A percentile compares a stretch with the other conserved stretches of the same genome.
phyloP scores from a whole-genome alignment of 2,888 invertebrate species.

The Spatulosminthurus flaviceps region DNA sequence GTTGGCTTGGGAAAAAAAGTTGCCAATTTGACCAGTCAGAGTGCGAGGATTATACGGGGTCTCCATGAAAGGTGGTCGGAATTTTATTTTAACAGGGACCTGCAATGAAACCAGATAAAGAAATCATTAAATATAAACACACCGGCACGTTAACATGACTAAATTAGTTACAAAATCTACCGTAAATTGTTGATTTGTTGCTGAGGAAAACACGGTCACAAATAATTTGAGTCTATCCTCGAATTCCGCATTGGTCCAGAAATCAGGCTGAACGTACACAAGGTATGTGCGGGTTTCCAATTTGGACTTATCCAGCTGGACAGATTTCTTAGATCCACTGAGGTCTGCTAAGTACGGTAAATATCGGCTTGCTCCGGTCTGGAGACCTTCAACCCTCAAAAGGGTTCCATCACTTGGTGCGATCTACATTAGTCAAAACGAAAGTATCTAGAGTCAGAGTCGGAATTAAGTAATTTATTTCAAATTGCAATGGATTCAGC shows the following conservation, averaged over 20 bases:
- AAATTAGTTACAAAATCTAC: too few relatives aligned
- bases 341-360: conserved; percentile 23
- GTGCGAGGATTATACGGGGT: conserved; percentile 30
- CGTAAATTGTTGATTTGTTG: conserved; percentile 53
- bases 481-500: too few relatives aligned
- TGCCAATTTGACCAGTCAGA: conserved; percentile 19
- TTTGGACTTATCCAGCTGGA: not conserved
- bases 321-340: not conserved
- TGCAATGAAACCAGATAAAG: not conserved
- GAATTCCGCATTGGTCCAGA: conserved; percentile 40
- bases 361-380: not conserved
- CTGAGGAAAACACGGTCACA: conserved; percentile 52
- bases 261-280: conserved; percentile 38
- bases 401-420: conserved; percentile 37
- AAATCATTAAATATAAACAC: not conserved
- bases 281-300: conserved; percentile 39
- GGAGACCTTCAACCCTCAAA: conserved; percentile 20
- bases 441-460: too few relatives aligned
- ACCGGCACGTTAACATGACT: too few relatives aligned
- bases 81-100: conserved; percentile 43
- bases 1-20: conserved; percentile 24
- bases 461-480: too few relatives aligned
- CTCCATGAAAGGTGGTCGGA: conserved; percentile 21
- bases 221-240: conserved; percentile 42
- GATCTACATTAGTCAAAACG: too few relatives aligned